Evolutionary conservation across 2,797 vertebrate genomes (phyloP).

Genomic region (Discoglossus pictus): DNA sequence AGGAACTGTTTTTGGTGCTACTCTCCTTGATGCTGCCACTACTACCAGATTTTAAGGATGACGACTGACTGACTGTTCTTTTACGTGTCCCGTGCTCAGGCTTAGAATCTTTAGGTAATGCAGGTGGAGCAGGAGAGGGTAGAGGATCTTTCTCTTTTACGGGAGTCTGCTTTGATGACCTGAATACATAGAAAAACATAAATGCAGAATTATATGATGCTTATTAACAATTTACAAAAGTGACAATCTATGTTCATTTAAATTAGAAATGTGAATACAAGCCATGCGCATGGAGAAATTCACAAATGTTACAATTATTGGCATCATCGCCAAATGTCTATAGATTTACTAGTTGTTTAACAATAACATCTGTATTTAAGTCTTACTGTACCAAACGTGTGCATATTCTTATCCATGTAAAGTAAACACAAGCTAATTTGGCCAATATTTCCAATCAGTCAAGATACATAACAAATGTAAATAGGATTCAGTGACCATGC

Average conservation of each 20-base stretch:
- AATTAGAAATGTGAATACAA: background rate
- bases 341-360: too few relatives aligned
- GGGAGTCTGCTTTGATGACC: slow-evolving; percentile 82
- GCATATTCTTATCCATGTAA: too few relatives aligned
- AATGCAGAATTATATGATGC: too few relatives aligned
- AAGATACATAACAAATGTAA: too few relatives aligned
- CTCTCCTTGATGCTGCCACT: slow-evolving; percentile 83
- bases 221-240: too few relatives aligned
- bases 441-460: too few relatives aligned
- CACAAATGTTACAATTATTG: too few relatives aligned
- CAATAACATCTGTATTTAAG: too few relatives aligned
- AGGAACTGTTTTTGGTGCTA: slow-evolving; percentile 76
- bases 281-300: background rate
- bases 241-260: background rate
- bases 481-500: too few relatives aligned
- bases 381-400: too few relatives aligned
- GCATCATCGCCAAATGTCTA: too few relatives aligned
- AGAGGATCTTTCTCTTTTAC: slow-evolving; percentile 92
- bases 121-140: slow-evolving; percentile 87
- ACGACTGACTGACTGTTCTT: slow-evolving; percentile 90
- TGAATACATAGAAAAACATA: slow-evolving; percentile 38
- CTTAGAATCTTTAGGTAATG: slow-evolving; percentile 84
- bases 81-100: slow-evolving; percentile 86
- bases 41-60: slow-evolving; percentile 82
- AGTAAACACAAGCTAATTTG: too few relatives aligned